Base-by-base conservation (phyloP, 2,797 vertebrate species). In the Thripadectes ignobilis region DNA sequence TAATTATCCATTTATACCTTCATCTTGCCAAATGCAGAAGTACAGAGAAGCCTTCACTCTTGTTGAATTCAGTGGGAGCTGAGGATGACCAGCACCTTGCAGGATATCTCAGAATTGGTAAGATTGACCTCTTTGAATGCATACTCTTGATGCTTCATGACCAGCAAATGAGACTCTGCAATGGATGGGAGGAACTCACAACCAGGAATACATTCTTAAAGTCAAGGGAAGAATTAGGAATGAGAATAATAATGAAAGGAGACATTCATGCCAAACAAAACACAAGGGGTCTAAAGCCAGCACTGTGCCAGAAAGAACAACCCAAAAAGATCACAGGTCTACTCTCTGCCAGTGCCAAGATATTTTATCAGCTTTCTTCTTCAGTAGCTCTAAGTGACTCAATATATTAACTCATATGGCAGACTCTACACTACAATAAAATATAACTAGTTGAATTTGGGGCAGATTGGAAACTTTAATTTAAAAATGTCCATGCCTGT, bases 401-500 rank as follows among this genome's bases (percentile, higher is more conserved):
- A 96, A n/a, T 86, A 67, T 88, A 95, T 93, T 95, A 90, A 92
- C 77, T 96, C 80, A 89, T 79, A 76, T 72, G 74, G 88, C 86
- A 96, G 89, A 90, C 85, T 82, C 26, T 84, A 78, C 49, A 58
- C 22, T 85, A 38, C 38, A 74, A 54, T 69, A 89, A 94, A 94
- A 95, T 89, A 92, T 75, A 92, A 85, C 49, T n/a, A 51, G 48
- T 49, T 79, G 54, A 94, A 92, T 88, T 92, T 88, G 71, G 59
- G 82, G 94, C 62, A 92, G 87, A 96, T 89, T 91, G 91, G 82
- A 94, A 92, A 71, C 63, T 84, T 90, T 92, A 83, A 93, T 94
- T 96, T 95, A 10, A 95, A 97, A 97, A 86, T 74, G 89, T 85
- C 95, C 77, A 52, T 95, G 49, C 89, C 93, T 95, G 89, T 96